Conservation (phyloP, 2,113 vertebrate genomes). For the Marmota flaviventris region DNA sequence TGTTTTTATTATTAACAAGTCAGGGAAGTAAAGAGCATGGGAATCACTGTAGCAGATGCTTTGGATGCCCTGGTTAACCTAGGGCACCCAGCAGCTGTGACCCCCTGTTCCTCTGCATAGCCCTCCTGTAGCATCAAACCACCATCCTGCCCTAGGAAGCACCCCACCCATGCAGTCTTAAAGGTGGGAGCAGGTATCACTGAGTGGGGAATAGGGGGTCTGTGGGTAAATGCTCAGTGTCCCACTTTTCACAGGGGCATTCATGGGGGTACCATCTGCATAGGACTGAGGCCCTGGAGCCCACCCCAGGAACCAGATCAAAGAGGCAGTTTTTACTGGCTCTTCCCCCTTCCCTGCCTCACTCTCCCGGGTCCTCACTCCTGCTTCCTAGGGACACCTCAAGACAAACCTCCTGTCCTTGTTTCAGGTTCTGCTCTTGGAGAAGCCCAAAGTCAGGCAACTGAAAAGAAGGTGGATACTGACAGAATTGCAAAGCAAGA, state of each 20-base stretch:
- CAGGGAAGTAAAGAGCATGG: background rate
- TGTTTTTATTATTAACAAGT: background rate
- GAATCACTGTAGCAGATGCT: background rate
- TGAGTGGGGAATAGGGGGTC: background rate
- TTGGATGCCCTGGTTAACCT: background rate
- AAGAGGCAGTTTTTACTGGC: background rate
- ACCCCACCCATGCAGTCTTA: background rate
- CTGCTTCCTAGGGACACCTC: background rate
- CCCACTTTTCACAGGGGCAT: background rate
- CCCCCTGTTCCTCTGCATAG: background rate
- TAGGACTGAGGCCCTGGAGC: background rate
- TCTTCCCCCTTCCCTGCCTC: background rate
- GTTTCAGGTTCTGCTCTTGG: background rate
- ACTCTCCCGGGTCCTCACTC: background rate
- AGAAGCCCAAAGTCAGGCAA: background rate
- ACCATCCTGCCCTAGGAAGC: accelerated
- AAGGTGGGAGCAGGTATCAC: too few species aligned
- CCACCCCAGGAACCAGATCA: background rate
- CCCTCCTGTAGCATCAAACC: accelerated
- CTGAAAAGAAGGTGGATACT: background rate
- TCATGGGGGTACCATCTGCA: background rate
- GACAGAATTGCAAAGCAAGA: background rate
- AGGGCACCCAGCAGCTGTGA: background rate
- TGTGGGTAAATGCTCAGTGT: background rate
- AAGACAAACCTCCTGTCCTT: background rate